Base-by-base conservation (phyloP, 2,888 invertebrate species). In the Synergus japonicus region DNA sequence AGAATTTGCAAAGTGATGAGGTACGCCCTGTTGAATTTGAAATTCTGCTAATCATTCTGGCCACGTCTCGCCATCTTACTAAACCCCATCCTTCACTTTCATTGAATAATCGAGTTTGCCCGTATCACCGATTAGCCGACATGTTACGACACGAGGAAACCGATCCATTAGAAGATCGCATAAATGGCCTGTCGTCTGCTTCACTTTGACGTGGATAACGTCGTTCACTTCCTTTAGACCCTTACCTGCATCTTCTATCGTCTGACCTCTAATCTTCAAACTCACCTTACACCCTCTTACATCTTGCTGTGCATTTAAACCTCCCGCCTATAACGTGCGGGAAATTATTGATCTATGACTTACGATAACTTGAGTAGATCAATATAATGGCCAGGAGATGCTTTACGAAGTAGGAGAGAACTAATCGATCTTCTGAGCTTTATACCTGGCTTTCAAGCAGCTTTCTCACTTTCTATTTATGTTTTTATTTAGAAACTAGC, bases 101-200 rank as follows among this genome's bases (percentile, higher is more conserved):
- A 66, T 66, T 66, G 66, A 66, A 66, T 66, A 66, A 66, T 66
- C 43, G 66, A 66, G 66, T n/a, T 66, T 41, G 18, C 66, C 43
- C 66, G 10, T 66, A 66, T 66, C 66, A 66, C 66, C 41, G 66
- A 66, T 66, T 66, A 66, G 66, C 41, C 66, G 43, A 66, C 43
- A n/a, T 66, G 66, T 66, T 66, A 66, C 18, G 66, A 66, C 66
- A 66, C 18, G 66, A 43, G 66, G 22, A 76, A 49, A 64, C 77
- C 81, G 78, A 81, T 79, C 79, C 79, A 81, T 81, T 81, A 81
- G 77, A 63, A 79, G 67, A 63, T 69, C 67, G 79, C 78, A 79
- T 79, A 82, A 82, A 82, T 73, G 76, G 58, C 77, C 67, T 43
- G 67, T 69, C 77, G 60, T 66, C 76, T 18, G n/a, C 65, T 41